phyloP scores from a whole-genome alignment of 37 sponge, comb jelly and placozoan species.

The Halichondria panicea region DNA sequence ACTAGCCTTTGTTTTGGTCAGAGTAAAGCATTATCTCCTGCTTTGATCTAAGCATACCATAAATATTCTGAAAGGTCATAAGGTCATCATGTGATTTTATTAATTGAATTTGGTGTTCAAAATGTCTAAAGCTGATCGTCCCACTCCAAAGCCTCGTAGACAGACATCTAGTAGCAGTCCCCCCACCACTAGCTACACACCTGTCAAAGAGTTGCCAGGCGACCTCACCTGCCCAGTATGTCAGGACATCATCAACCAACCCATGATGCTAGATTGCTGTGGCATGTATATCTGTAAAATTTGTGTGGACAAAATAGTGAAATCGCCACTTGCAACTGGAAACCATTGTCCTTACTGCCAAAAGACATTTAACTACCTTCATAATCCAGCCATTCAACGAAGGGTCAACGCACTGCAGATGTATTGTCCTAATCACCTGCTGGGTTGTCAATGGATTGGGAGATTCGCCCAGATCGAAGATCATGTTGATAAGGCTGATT shows the following conservation, averaged over 20 bases:
- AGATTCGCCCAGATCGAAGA: background rate
- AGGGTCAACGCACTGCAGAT: background rate
- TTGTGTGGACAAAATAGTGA: background rate
- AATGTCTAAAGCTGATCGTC: too few species aligned
- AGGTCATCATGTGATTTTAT: too few species aligned
- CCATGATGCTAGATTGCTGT: constrained; percentile 20
- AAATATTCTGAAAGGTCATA: too few species aligned
- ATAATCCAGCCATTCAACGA: background rate
- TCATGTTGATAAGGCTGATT: background rate
- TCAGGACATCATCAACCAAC: background rate
- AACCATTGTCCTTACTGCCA: constrained; percentile 19
- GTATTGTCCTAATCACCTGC: background rate
- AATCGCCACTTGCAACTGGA: background rate
- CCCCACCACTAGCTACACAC: too few species aligned
- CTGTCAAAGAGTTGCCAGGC: constrained; percentile 9
- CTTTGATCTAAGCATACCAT: too few species aligned
- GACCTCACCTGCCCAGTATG: constrained; percentile 22
- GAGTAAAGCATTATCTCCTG: too few species aligned
- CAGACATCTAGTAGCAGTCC: too few species aligned
- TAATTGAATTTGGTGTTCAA: too few species aligned
- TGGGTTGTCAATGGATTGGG: constrained; percentile 24
- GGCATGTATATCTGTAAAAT: constrained; percentile 16
- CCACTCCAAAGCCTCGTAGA: too few species aligned
- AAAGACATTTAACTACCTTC: background rate
- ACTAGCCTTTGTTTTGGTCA: too few species aligned